Evolutionary conservation across 64 coral and sea anemone species (phyloP), one percentile per base, ranked within the genome.

Genomic region (Astreopora myriophthalma): DNA sequence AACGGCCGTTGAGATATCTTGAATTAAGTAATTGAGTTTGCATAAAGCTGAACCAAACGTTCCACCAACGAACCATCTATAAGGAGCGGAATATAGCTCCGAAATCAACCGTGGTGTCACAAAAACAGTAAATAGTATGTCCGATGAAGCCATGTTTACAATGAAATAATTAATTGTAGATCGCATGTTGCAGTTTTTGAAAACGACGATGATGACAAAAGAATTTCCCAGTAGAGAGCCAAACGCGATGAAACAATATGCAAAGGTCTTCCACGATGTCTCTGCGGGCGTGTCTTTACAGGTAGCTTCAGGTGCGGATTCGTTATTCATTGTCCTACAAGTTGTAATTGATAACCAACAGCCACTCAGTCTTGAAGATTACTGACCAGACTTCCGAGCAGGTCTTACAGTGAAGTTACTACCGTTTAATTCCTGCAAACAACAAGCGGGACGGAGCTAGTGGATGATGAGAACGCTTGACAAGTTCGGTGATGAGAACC

Each of bases 1-100:
- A 13, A 93, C 91, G 38, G 91, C 69, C 0, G 91, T 93, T 5
- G 77, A 34, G 4, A 80, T 31, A 23, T 80, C 77, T 52, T 80
- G 77, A 29, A 80, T 28, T 19, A 80, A 80, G 12, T 34, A 34
- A 13, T 60, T 48, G 13, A 80, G 16, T 31, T 80, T 80, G 51
- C 77, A 80, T 13, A 80, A 13, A 1, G 34, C 4, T 3, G 27
- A 61, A 3, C 77, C 77, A 1, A 61, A 17, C 46, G 32, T 29
- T 35, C 77, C 77, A 0, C 77, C 29, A 0, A 80, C 17, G 1
- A 80, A 34, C 77, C 77, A 80, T 61, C 48, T 60, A 17, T 0
- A 0, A n/a, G 49, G 48, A 1, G 17, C 48, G 19, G 29, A 57
- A 22, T 61, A 4, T 1, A 80, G 49, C 6, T 80, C 48, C 5